These are phyloP conservation scores for Cyanocitta stelleri DNA, from an alignment of 2,113 vertebrate genomes.

Conservation along the genomic window DNA sequence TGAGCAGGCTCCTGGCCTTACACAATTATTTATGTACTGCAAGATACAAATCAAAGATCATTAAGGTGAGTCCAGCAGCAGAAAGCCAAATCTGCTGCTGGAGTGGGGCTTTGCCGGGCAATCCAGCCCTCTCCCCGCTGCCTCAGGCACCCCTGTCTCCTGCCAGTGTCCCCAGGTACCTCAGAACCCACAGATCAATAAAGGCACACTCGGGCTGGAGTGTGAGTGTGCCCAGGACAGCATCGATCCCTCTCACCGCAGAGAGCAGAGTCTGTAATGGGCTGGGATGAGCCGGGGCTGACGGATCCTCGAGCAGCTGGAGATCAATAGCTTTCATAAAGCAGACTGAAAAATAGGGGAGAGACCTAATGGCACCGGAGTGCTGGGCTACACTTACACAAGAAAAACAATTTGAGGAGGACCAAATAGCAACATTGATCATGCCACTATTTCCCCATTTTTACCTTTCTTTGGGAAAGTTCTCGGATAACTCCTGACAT, in stretches of 20 bases:
- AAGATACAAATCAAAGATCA: slow-evolving; percentile 4
- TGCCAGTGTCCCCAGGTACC: neutral
- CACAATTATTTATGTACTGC: neutral
- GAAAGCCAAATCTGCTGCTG: neutral
- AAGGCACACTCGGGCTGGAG: neutral
- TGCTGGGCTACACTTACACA: slow-evolving; percentile 24
- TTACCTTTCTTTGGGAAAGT: neutral
- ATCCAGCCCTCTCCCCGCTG: accelerated
- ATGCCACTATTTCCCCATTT: neutral
- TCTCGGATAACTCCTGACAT: neutral
- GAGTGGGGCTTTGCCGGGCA: accelerated
- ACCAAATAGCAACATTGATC: slow-evolving; percentile 54
- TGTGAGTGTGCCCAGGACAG: neutral
- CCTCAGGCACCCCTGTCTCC: neutral
- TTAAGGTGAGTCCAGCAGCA: neutral
- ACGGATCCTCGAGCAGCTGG: slow-evolving; percentile 13
- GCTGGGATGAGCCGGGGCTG: slow-evolving; percentile 16
- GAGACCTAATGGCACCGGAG: slow-evolving; percentile 36
- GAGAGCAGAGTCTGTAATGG: neutral
- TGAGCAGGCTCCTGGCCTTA: neutral
- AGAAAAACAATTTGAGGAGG: slow-evolving; percentile 54
- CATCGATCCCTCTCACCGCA: neutral
- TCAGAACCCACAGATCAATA: neutral
- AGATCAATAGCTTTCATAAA: slow-evolving; percentile 67
- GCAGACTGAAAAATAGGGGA: slow-evolving; percentile 63